A percentile compares a stretch with the other conserved stretches of the same genome.
Conservation (phyloP, 2,888 invertebrate species). For the Hybos culiciformis region DNA sequence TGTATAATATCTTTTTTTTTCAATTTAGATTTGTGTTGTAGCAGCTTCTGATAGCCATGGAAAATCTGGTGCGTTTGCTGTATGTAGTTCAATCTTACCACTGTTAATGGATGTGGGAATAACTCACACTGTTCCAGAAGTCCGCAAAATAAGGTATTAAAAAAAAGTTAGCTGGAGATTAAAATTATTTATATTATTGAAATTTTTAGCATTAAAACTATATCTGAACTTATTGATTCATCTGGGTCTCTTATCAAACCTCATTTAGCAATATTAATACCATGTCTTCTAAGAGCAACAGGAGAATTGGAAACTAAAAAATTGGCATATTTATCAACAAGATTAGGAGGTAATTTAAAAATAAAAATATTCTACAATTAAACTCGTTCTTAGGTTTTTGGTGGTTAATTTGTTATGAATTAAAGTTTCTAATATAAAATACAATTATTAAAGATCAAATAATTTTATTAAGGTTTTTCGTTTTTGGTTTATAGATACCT, state of each 20-base stretch:
- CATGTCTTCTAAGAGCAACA: slow-evolving; percentile 72
- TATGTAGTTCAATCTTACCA: slow-evolving; percentile 63
- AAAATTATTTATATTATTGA: neutral
- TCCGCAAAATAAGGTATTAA: slow-evolving; percentile 56
- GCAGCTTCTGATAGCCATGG: slow-evolving; percentile 54
- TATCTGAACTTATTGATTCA: slow-evolving; percentile 70
- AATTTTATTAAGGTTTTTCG: too few relatives aligned
- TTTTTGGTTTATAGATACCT: too few relatives aligned
- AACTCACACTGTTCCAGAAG: slow-evolving; percentile 61
- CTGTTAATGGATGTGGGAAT: slow-evolving; percentile 69
- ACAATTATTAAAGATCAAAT: too few relatives aligned
- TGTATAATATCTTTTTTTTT: slow-evolving; percentile 9
- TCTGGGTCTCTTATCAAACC: slow-evolving; percentile 68
- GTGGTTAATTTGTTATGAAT: too few relatives aligned
- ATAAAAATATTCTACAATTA: too few relatives aligned
- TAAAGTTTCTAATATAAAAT: too few relatives aligned
- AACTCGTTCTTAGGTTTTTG: too few relatives aligned
- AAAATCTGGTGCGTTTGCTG: slow-evolving; percentile 55
- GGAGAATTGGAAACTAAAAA: slow-evolving; percentile 73
- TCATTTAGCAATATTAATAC: slow-evolving; percentile 65
- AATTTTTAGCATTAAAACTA: slow-evolving; percentile 56
- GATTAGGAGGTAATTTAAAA: slow-evolving; percentile 49
- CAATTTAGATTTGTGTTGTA: slow-evolving; percentile 51
- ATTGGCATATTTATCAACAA: slow-evolving; percentile 65
- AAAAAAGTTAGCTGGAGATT: too few relatives aligned